A percentile compares a stretch with the other conserved stretches of the same genome.
Conservation (phyloP, 1,140 invertebrate genomes). For the Temnothorax nylanderi region DNA sequence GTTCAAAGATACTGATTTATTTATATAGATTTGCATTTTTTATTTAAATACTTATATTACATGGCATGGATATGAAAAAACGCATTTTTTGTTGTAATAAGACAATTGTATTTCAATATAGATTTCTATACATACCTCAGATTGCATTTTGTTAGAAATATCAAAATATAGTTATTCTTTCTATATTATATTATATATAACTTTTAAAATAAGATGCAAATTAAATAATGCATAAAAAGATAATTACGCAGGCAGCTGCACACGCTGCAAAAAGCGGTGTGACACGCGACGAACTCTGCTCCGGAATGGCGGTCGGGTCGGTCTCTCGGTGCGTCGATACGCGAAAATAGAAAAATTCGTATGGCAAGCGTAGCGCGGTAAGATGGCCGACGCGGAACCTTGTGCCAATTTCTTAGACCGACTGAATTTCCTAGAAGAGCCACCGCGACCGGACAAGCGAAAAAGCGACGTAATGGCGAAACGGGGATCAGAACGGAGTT, state of each 20-base stretch:
- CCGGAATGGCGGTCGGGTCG: slow-evolving; percentile 7
- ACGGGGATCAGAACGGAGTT: background rate
- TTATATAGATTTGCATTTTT: slow-evolving; percentile 1
- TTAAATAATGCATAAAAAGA: slow-evolving; percentile 2
- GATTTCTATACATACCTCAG: background rate
- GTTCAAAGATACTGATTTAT: background rate
- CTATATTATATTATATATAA: background rate
- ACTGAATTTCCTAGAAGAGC: slow-evolving; percentile 76
- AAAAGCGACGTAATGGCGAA: slow-evolving; percentile 45
- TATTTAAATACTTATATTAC: background rate
- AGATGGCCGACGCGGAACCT: slow-evolving; percentile 75
- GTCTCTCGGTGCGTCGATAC: slow-evolving; percentile 32
- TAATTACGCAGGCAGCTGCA: background rate
- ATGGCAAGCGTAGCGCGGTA: slow-evolving; percentile 35
- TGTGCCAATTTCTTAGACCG: slow-evolving; percentile 82
- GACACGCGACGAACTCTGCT: slow-evolving; percentile 27
- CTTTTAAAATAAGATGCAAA: slow-evolving; percentile 13
- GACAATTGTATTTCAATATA: background rate
- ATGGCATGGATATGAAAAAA: background rate
- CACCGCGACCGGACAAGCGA: slow-evolving; percentile 46
- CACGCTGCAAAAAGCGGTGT: background rate
- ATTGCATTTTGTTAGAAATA: background rate
- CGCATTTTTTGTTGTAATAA: background rate
- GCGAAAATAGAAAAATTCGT: slow-evolving; percentile 62
- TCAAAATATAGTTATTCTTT: background rate